Evolutionary conservation across 2,888 invertebrate genomes (phyloP).

Genomic region (Chrysolina americana): DNA sequence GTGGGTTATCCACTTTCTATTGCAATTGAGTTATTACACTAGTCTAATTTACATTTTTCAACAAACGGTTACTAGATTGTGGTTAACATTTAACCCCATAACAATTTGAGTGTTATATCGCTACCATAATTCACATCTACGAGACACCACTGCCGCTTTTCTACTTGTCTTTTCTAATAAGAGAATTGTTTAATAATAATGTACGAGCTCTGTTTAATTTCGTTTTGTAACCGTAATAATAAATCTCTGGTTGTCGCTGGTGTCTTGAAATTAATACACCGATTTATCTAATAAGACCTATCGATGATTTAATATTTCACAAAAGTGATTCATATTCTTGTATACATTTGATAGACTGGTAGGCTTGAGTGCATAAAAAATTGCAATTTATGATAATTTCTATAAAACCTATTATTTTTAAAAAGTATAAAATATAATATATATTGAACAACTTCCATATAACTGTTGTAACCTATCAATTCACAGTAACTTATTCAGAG

Average conservation of each 20-base stretch:
- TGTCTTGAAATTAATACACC: slow-evolving; percentile 5
- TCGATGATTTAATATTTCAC: slow-evolving; percentile 7
- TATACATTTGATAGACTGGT: background rate
- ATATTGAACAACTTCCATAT: no score
- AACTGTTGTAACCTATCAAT: no score
- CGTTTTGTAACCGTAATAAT: background rate
- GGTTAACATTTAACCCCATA: slow-evolving; percentile 42
- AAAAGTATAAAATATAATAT: no score
- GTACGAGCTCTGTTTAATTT: slow-evolving; percentile 5
- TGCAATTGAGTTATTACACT: slow-evolving; percentile 5
- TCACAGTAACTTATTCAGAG: no score
- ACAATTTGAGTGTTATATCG: slow-evolving; percentile 23
- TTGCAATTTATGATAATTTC: background rate
- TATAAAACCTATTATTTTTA: no score
- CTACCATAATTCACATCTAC: slow-evolving; percentile 9
- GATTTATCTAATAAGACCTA: background rate
- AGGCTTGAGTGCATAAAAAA: slow-evolving; percentile 8
- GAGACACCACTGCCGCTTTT: background rate
- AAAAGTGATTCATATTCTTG: background rate
- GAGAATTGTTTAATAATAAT: slow-evolving; percentile 28
- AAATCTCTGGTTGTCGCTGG: background rate
- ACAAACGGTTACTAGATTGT: slow-evolving; percentile 31
- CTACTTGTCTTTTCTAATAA: slow-evolving; percentile 22
- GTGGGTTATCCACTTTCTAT: slow-evolving; percentile 14
- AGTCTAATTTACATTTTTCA: slow-evolving; percentile 30